Base-by-base conservation (phyloP, 92 coral and sea anemone genomes). In the Heliopora coerulea region DNA sequence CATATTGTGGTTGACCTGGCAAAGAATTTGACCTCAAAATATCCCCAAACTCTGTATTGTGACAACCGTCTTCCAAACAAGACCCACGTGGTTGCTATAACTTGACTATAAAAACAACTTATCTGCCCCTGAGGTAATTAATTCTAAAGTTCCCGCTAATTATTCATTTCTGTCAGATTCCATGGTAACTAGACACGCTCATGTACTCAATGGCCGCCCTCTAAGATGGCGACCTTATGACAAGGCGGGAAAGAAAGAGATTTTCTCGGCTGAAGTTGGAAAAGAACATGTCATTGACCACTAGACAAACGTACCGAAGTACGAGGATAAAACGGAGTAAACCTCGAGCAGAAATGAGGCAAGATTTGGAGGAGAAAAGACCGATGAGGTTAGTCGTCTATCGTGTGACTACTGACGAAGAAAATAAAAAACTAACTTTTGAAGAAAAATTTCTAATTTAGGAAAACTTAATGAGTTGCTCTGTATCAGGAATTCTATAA, bases 171-270 rank as follows among this genome's bases (percentile, higher is more conserved):
- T n/a, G n/a, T 50, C 49, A 33, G 50, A 50, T 50, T 68, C 75
- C 75, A 68, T 68, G 75, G 75, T 48, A 68, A 68, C 75, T 27
- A 68, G 46, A 68, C 19, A 68, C 75, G 42, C 42, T 4, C n/a
- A n/a, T 34, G 40, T 19, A 14, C 15, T 33, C 9, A 34, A 31
- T 34, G 41, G 41, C 26, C 10, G 21, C 44, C 21, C 13, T 1
- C 28, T 26, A 68, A 68, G 37, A 68, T 68, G 75, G 75, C 60
- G 8, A 59, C 25, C 39, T 42, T 21, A 3, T 7, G 49, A 23
- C 6, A 65, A 24, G 72, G 54, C 37, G 1, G 15, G n/a, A 50
- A 50, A 50, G 6, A 50, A 50, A 5, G 58, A 3, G 21, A n/a
- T n/a, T n/a, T n/a, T n/a, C n/a, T n/a, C n/a, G 5, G 17, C 4